phyloP scores from a whole-genome alignment of 2,888 invertebrate genomes.

The Caenorhabditis sp. region DNA sequence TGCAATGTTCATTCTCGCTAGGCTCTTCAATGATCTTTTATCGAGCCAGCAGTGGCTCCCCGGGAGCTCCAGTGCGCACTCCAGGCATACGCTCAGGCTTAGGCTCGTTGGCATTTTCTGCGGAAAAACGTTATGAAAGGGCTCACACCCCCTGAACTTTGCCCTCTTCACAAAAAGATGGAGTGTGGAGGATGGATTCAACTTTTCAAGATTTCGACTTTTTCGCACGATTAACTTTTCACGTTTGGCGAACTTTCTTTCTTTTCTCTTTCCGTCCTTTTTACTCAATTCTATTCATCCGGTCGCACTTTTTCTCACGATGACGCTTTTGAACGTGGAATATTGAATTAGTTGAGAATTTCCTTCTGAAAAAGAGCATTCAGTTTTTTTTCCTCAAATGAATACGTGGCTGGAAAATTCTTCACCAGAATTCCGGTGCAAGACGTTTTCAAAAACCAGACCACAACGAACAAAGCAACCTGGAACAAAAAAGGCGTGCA shows the following conservation, averaged over 20 bases:
- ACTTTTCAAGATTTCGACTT: slow-evolving; percentile 45
- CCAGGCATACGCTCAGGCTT: slow-evolving; percentile 52
- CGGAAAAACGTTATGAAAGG: not conserved
- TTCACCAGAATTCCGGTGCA: no score
- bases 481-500: not conserved
- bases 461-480: not conserved
- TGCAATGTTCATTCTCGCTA: slow-evolving; percentile 33
- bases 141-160: slow-evolving; percentile 26
- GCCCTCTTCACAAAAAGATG: slow-evolving; percentile 18
- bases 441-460: no score
- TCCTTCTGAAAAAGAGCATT: no score
- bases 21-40: slow-evolving; percentile 52
- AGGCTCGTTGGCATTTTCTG: slow-evolving; percentile 10
- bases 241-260: slow-evolving; percentile 29
- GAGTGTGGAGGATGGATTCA: slow-evolving; percentile 28
- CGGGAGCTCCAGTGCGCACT: slow-evolving; percentile 31
- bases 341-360: slow-evolving; percentile 13
- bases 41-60: slow-evolving; percentile 34
- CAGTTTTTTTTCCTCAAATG: slow-evolving; percentile 34
- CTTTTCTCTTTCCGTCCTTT: slow-evolving; percentile 12
- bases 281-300: slow-evolving; percentile 34
- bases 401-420: no score
- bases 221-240: slow-evolving; percentile 62
- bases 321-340: slow-evolving; percentile 34
- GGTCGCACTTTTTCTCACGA: slow-evolving; percentile 36